phyloP scores from a whole-genome alignment of 2,888 invertebrate genomes.

The Sinelater perroti region DNA sequence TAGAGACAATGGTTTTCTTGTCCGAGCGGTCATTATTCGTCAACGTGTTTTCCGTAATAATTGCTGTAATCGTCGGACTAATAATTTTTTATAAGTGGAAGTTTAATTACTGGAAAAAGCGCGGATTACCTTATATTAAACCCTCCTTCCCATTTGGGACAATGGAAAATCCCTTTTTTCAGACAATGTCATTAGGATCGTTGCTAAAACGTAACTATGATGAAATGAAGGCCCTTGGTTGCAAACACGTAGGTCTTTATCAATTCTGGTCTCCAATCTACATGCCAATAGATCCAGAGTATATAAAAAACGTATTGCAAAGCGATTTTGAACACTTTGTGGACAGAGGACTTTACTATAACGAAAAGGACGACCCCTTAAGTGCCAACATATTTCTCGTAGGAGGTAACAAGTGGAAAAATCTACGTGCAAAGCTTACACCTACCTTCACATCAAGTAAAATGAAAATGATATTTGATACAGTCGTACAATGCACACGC shows the following conservation, averaged over 20 bases:
- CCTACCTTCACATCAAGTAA: conserved; percentile 43
- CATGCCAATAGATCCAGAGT: conserved; percentile 52
- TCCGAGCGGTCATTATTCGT: too few relatives aligned
- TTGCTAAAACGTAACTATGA: not conserved
- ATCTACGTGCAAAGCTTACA: conserved; percentile 48
- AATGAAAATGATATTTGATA: conserved; percentile 41
- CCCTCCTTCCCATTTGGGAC: conserved; percentile 25
- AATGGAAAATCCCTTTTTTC: conserved; percentile 1
- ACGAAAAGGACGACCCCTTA: conserved; percentile 56
- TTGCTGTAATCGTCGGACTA: too few relatives aligned
- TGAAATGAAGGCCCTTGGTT: not conserved
- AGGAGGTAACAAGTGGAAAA: conserved; percentile 61
- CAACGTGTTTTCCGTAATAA: too few relatives aligned
- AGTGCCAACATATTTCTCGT: conserved; percentile 54
- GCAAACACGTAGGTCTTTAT: conserved; percentile 12
- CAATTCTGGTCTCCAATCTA: not conserved
- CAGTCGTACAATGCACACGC: conserved; percentile 26
- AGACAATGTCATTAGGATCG: not conserved
- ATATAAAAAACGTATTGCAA: conserved; percentile 58
- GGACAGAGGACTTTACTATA: conserved; percentile 58
- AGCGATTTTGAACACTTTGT: conserved; percentile 61
- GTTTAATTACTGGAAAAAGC: conserved; percentile 14
- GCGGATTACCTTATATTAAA: conserved; percentile 5
- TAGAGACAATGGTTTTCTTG: too few relatives aligned
- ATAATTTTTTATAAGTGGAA: conserved; percentile 5